Conservation (phyloP, 2,888 invertebrate species). For the Pilophorus perplexus region DNA sequence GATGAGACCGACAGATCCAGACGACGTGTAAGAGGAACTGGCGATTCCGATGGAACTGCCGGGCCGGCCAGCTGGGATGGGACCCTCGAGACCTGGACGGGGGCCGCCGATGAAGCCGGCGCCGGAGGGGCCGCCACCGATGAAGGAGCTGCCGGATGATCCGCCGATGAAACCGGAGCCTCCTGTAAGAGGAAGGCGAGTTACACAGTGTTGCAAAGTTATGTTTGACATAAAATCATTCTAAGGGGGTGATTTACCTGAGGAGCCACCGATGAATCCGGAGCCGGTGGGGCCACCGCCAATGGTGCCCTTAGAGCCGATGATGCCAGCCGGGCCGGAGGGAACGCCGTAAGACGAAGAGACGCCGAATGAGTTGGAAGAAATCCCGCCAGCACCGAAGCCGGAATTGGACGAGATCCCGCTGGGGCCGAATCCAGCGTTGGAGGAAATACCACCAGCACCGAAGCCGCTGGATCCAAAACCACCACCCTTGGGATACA, state of each 20-base stretch:
- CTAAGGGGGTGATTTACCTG: neutral
- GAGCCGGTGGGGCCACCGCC: neutral
- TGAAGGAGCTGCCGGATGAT: neutral
- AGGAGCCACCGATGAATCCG: too few species aligned
- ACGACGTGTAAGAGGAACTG: conserved; percentile 19
- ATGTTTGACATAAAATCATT: too few species aligned
- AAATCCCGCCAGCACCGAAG: too few species aligned
- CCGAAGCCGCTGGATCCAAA: conserved; percentile 3
- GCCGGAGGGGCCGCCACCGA: neutral
- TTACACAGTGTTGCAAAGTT: too few species aligned
- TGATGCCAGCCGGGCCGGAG: neutral
- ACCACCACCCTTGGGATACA: neutral
- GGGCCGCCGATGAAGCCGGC: neutral
- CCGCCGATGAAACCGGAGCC: neutral
- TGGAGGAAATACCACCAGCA: neutral
- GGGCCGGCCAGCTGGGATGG: neutral
- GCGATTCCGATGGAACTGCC: conserved; percentile 19
- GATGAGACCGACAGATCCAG: neutral
- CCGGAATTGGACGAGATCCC: neutral
- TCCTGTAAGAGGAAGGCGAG: neutral
- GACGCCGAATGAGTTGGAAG: too few species aligned
- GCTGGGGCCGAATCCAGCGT: neutral
- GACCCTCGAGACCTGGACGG: neutral
- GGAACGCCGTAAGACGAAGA: conserved; percentile 19
- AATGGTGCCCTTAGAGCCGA: neutral